Conservation (phyloP, 2,113 vertebrate species). For the Sphaerodactylus townsendi region DNA sequence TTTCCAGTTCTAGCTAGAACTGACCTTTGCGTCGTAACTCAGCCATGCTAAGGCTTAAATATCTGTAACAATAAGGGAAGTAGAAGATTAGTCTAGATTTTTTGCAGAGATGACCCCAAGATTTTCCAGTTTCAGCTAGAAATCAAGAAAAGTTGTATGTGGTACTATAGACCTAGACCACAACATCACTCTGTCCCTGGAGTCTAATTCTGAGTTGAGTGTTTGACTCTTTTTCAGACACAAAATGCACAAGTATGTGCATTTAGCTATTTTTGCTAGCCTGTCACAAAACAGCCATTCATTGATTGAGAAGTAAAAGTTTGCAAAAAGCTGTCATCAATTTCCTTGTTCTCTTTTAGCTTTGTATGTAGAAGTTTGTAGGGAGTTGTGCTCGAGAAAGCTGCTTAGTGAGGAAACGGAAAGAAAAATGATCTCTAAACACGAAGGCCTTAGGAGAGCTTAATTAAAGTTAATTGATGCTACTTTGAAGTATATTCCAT, state of each 20-base stretch:
- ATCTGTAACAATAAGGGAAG: no score
- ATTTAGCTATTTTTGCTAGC: not conserved
- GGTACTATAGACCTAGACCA: no score
- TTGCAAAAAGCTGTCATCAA: not conserved
- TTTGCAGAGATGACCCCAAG: no score
- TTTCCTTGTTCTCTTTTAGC: not conserved
- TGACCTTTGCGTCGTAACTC: no score
- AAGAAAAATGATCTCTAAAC: conserved; percentile 16
- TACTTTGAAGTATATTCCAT: conserved; percentile 14
- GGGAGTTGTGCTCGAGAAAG: not conserved
- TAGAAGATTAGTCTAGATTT: no score
- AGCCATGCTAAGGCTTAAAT: no score
- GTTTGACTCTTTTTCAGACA: not conserved
- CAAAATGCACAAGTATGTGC: not conserved
- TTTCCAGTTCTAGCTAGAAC: no score
- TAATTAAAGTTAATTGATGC: conserved; percentile 32
- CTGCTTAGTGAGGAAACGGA: conserved; percentile 1
- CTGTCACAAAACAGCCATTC: not conserved
- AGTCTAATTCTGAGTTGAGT: not conserved
- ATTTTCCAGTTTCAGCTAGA: no score
- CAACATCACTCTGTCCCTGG: not conserved
- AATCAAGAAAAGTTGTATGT: no score
- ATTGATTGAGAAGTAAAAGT: not conserved
- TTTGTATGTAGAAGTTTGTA: not conserved
- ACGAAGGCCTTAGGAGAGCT: not conserved